Base-by-base conservation (phyloP, 2,797 vertebrate species). In the Siniperca obscura region DNA sequence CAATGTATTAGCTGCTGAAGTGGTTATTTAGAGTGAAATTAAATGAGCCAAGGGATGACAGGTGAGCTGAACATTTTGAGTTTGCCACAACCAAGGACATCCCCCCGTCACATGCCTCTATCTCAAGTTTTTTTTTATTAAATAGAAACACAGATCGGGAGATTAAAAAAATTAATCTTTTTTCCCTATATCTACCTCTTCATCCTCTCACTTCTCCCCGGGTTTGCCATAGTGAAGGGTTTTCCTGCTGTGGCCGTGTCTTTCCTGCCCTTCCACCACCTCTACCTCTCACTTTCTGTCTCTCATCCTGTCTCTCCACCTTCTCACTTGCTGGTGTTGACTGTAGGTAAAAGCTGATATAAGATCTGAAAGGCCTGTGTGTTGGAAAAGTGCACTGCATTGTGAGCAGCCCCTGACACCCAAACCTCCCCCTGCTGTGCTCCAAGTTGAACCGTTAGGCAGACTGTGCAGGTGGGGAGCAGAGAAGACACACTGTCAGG, bases 21-120 rank as follows among this genome's bases (percentile, higher is more conserved):
- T 89, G 86, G 90, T 91, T 86, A 84, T 94, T 94, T 92, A 84
- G 90, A 90, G 82, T 69, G 76, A 87, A 85, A 87, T 77, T 87
- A 90, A 91, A 91, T 85, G 86, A 90, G 86, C 90, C 86, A 56
- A 74, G 71, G 69, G 85, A 88, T 85, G 85, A 85, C 81, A 84
- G 92, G 83, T 91, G 85, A 88, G 78, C 80, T 59, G 76, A 90
- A 87, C 55, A 44, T 87, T 91, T 87, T 78, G 73, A 82, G 73
- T 87, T 84, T 61, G 74, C 68, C 64, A 52, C 72, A 80, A 78
- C 78, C 78, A 89, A 89, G 90, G 91, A 93, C 91, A 78, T 67
- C 60, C 52, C 65, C n/a, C 7, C 3, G 2, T 78, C 64, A 57
- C 70, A 71, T 40, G 38, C 52, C 22, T 70, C 48, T 65, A 66